A percentile compares a stretch with the other conserved stretches of the same genome.
Evolutionary conservation across 2,797 vertebrate species (phyloP).

Genomic region (Typhlichthys eigenmanni): DNA sequence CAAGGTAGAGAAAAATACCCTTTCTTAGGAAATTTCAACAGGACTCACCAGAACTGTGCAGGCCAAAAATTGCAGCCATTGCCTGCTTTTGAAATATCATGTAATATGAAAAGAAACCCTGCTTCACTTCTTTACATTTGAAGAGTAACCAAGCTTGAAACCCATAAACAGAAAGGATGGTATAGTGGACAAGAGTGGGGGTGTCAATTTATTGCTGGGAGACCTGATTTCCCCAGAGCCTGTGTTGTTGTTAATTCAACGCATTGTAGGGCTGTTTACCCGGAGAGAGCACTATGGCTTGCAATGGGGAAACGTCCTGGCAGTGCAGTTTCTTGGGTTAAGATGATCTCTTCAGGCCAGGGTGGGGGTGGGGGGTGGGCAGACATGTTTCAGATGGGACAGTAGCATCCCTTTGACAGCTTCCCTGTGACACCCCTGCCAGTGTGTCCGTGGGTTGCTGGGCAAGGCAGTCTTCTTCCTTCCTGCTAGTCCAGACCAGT

Average conservation of each 20-base stretch:
- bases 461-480: slow-evolving; percentile 16
- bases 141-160: slow-evolving; percentile 57
- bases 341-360: slow-evolving; percentile 9
- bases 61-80: too few relatives aligned
- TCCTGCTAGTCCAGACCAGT: slow-evolving; percentile 72
- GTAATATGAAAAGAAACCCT: too few relatives aligned
- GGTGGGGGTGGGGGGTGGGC: slow-evolving; percentile 1
- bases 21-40: slow-evolving; percentile 21
- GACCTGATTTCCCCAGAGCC: slow-evolving; percentile 74
- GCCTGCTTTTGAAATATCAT: too few relatives aligned
- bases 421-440: neutral
- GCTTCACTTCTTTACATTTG: too few relatives aligned
- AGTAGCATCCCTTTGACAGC: slow-evolving; percentile 27
- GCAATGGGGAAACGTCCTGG: slow-evolving; percentile 21
- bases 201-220: slow-evolving; percentile 62
- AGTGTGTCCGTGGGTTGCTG: slow-evolving; percentile 33
- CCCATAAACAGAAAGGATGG: slow-evolving; percentile 61
- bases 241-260: slow-evolving; percentile 68
- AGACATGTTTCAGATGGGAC: slow-evolving; percentile 17
- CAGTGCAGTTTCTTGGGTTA: slow-evolving; percentile 18
- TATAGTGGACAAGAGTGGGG: slow-evolving; percentile 26
- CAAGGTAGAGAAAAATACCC: neutral
- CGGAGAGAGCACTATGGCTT: slow-evolving; percentile 37
- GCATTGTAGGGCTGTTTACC: slow-evolving; percentile 63
- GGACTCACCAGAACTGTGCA: slow-evolving; percentile 13